phyloP scores from a whole-genome alignment of 2,888 invertebrate species.

The Antitype chi region DNA sequence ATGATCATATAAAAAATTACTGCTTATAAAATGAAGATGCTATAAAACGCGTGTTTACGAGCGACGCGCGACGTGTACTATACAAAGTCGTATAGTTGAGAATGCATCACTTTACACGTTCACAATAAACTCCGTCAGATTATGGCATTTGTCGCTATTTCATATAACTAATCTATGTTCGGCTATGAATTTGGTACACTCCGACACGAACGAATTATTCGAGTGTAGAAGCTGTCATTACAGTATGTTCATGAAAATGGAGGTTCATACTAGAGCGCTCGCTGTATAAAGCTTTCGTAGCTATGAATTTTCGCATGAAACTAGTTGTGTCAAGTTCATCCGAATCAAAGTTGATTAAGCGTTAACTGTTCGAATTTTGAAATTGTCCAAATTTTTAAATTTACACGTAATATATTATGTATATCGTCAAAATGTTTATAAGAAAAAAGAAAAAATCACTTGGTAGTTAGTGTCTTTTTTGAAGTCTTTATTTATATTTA shows the following conservation, averaged over 20 bases:
- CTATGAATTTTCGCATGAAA: neutral
- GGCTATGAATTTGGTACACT: neutral
- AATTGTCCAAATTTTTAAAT: too few species aligned
- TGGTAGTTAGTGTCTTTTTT: too few species aligned
- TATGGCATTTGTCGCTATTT: slow-evolving; percentile 1
- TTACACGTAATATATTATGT: too few species aligned
- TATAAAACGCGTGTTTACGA: slow-evolving; percentile 32
- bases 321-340: neutral
- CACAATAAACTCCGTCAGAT: neutral
- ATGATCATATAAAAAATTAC: slow-evolving; percentile 1
- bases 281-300: neutral
- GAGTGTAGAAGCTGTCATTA: slow-evolving; percentile 1
- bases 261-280: neutral
- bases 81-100: slow-evolving; percentile 4
- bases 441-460: too few species aligned
- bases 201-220: neutral
- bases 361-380: slow-evolving; percentile 3
- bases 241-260: neutral
- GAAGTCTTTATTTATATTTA: too few species aligned
- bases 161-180: neutral
- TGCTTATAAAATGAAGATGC: neutral
- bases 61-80: neutral
- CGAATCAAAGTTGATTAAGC: neutral
- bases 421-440: too few species aligned
- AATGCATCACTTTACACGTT: slow-evolving; percentile 6